A percentile compares a stretch with the other conserved stretches of the same genome.
Conservation (phyloP, 2,888 invertebrate species). For the Lissocephala sabroskyi region DNA sequence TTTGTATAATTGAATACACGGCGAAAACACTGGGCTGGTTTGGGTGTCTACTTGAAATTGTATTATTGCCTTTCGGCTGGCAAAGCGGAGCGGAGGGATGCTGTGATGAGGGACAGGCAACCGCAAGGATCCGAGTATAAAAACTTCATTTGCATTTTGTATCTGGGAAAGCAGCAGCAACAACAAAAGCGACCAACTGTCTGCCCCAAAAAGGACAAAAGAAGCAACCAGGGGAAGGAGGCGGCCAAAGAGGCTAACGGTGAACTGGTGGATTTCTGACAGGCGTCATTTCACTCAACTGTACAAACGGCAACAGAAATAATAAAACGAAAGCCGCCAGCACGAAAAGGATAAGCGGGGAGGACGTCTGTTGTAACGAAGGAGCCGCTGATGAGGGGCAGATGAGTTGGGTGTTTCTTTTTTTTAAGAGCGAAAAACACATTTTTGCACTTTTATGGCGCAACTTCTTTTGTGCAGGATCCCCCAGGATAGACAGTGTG, state of each 20-base stretch:
- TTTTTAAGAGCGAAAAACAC: slow-evolving; percentile 59
- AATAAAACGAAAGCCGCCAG: slow-evolving; percentile 26
- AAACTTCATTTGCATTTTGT: slow-evolving; percentile 38
- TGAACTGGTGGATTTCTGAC: slow-evolving; percentile 18
- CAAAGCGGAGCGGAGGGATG: too few relatives aligned
- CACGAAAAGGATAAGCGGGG: slow-evolving; percentile 7
- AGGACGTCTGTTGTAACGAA: not conserved
- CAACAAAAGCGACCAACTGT: slow-evolving; percentile 11
- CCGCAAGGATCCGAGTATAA: too few relatives aligned
- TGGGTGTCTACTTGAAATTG: too few relatives aligned
- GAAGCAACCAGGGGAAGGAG: slow-evolving; percentile 15
- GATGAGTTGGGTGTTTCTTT: slow-evolving; percentile 22
- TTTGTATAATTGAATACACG: too few relatives aligned
- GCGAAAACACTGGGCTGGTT: too few relatives aligned
- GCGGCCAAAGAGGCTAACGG: slow-evolving; percentile 10
- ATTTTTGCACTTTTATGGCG: slow-evolving; percentile 66
- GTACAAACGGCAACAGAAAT: slow-evolving; percentile 56
- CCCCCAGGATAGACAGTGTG: too few relatives aligned
- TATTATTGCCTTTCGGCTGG: too few relatives aligned
- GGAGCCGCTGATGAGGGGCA: not conserved
- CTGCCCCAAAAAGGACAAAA: slow-evolving; percentile 19
- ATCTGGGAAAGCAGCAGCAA: slow-evolving; percentile 5
- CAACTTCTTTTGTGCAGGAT: slow-evolving; percentile 54
- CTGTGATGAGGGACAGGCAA: too few relatives aligned
- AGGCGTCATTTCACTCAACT: slow-evolving; percentile 53